Conservation (phyloP, 1,140 invertebrate species). For the Linepithema humile region DNA sequence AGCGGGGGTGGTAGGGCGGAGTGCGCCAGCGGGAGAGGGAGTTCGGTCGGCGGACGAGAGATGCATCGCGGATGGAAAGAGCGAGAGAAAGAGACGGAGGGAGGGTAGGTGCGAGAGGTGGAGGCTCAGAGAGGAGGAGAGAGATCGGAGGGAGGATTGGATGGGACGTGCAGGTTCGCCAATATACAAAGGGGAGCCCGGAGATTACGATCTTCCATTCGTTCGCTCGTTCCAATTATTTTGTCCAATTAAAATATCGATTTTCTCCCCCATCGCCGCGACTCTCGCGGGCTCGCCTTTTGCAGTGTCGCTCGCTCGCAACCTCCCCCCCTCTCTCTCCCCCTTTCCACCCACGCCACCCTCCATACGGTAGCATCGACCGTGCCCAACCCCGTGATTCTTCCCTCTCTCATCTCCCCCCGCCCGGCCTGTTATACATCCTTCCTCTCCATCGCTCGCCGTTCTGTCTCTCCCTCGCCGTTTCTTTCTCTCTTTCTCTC, state of each 20-base stretch:
- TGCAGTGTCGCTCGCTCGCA: constrained; percentile 64
- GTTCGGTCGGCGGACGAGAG: background rate
- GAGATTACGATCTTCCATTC: constrained; percentile 83
- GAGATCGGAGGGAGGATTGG: constrained; percentile 58
- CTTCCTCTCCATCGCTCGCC: constrained; percentile 34
- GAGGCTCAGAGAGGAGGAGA: constrained; percentile 14
- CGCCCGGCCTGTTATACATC: constrained; percentile 1
- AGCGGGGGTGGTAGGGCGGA: constrained; percentile 10
- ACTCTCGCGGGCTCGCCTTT: constrained; percentile 69
- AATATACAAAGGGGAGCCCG: constrained; percentile 77
- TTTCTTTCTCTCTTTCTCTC: constrained; percentile 3
- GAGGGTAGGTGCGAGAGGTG: constrained; percentile 14
- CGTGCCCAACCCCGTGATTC: constrained; percentile 32
- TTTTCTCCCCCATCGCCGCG: constrained; percentile 77
- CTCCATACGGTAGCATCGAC: constrained; percentile 57
- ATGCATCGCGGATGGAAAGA: constrained; percentile 11
- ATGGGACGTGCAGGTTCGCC: constrained; percentile 70
- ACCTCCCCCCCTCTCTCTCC: background rate
- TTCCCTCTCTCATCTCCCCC: constrained; percentile 15
- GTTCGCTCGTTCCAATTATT: constrained; percentile 84
- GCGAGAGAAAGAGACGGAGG: constrained; percentile 26
- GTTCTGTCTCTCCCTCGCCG: constrained; percentile 67
- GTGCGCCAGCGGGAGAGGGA: constrained; percentile 28
- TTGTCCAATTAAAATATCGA: constrained; percentile 85
- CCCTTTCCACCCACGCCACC: constrained; percentile 16